These are phyloP conservation scores for Taurulus bubalis DNA, from an alignment of 2,113 vertebrate genomes.

Conservation along the genomic window DNA sequence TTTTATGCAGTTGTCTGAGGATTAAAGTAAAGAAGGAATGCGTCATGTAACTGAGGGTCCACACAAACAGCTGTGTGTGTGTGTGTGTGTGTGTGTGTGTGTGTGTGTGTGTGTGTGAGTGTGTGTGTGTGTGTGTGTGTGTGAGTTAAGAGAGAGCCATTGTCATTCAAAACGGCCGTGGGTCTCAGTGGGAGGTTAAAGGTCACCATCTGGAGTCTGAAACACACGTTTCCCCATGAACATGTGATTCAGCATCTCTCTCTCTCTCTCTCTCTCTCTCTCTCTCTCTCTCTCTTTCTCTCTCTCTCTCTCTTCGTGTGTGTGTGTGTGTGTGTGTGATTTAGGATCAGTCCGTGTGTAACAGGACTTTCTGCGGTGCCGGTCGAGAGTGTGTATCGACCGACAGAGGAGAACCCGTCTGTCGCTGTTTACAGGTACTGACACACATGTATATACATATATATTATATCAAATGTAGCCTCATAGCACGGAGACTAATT, in stretches of 20 bases:
- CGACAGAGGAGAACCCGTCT: conserved; percentile 87
- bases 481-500: too few species aligned
- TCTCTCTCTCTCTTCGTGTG: not conserved
- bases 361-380: conserved; percentile 94
- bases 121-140: conserved; percentile 14
- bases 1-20: too few species aligned
- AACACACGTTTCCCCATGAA: not conserved
- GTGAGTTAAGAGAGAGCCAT: conserved; percentile 8
- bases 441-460: too few species aligned
- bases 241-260: not conserved
- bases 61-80: not conserved
- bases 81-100: too few species aligned
- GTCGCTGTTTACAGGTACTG: conserved; percentile 61
- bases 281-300: not conserved
- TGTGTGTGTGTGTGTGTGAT: conserved; percentile 33
- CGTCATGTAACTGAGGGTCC: not conserved
- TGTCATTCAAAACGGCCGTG: conserved; percentile 37
- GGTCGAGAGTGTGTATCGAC: conserved; percentile 93
- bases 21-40: not conserved
- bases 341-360: conserved; percentile 91
- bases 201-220: conserved; percentile 69
- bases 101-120: too few species aligned
- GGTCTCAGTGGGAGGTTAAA: conserved; percentile 36
- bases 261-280: not conserved
- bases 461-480: too few species aligned